A percentile compares a stretch with the other conserved stretches of the same genome.
Evolutionary conservation across 2,888 invertebrate genomes (phyloP).

Genomic region (Apamea epomidion): DNA sequence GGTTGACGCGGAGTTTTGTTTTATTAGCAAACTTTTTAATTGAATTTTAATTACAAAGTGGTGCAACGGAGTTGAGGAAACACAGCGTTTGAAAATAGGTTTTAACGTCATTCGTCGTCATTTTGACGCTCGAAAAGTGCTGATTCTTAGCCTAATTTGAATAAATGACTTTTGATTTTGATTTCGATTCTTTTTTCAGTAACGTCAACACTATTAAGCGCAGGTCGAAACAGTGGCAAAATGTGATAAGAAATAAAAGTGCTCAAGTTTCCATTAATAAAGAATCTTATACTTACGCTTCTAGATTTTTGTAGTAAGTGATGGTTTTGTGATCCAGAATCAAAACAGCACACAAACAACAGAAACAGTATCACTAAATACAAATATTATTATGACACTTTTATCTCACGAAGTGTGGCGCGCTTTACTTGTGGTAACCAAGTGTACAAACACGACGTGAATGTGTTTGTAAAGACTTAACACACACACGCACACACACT

Average conservation of each 20-base stretch:
- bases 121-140: no score
- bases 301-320: background rate
- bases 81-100: background rate
- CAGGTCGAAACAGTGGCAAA: background rate
- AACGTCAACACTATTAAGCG: background rate
- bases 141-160: no score
- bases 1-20: slow-evolving; percentile 1
- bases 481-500: background rate
- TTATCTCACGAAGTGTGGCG: background rate
- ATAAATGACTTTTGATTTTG: no score
- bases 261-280: background rate
- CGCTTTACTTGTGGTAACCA: background rate
- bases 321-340: background rate
- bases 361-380: background rate
- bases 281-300: background rate
- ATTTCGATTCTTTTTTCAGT: background rate
- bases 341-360: no score
- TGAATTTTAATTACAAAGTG: slow-evolving; percentile 19
- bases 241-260: background rate
- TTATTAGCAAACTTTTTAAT: slow-evolving; percentile 11
- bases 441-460: background rate
- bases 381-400: background rate
- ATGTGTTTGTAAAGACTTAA: background rate
- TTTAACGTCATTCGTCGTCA: background rate
- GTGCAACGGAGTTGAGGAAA: background rate